Evolutionary conservation across 2,888 invertebrate species (phyloP), one percentile per base, ranked within the genome.

Genomic region (Scrobipalpa atriplicella): DNA sequence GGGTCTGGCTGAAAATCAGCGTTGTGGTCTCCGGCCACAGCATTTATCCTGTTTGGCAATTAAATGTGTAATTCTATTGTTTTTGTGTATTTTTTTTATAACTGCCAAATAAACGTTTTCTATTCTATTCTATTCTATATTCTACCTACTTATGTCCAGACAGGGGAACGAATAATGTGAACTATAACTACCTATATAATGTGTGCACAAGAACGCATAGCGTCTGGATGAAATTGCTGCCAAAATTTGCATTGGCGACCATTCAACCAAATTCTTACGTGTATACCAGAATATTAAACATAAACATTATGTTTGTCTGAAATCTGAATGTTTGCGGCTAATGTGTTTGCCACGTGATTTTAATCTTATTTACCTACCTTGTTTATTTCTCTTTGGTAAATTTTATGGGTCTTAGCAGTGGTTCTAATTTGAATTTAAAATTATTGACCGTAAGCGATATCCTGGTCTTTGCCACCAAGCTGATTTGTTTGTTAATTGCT

Each of bases 221-320:
- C 41, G 64, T 64, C 64, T 64, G 41, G 41, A 41, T 84, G 83
- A 85, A 84, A 80, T 78, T 81, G 84, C 88, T 89, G 87, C 89
- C 89, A 86, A 85, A 83, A 83, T 86, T 73, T 88, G 84, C 85
- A 85, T 89, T 92, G 92, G 92, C 92, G 76, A 69, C 69, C 73
- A 74, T 87, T 91, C 91, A 91, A 90, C 81, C 75, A 72, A 78
- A 82, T 82, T 81, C 79, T 78, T 75, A 81, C 75, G 78, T 78
- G 73, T 71, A 73, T 78, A 82, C 83, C 79, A 85, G 39, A 88
- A 82, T 79, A 74, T 78, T 79, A 84, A 84, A 84, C 79, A 82
- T 60, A 60, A 64, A 60, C 60, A 60, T 29, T 71, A 71, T 80
- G 79, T 78, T 80, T 78, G 80, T 78, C 71, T 71, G 73, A 71